Conservation (phyloP, 1,140 invertebrate genomes). For the Ditylenchus dipsaci region DNA sequence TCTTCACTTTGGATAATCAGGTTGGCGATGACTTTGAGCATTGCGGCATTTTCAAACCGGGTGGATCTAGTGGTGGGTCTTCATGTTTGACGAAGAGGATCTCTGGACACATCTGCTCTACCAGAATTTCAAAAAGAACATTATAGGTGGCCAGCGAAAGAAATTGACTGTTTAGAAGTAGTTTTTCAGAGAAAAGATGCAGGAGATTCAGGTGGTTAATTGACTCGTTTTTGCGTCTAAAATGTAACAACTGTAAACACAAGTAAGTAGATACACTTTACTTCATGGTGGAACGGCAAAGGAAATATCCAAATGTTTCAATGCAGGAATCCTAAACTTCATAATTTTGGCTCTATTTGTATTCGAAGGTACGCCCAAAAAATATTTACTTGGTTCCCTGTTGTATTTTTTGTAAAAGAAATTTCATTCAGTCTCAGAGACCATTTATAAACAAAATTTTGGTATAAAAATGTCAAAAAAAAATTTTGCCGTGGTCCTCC, state of each 20-base stretch:
- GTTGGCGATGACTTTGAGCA: conserved; percentile 85
- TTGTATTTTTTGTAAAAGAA: no score
- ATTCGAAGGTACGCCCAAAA: no score
- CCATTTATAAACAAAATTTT: no score
- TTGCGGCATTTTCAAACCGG: conserved; percentile 95
- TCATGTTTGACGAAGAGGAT: conserved; percentile 66
- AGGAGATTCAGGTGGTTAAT: conserved; percentile 98
- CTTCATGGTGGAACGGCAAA: conserved; percentile 90
- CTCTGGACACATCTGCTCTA: conserved; percentile 89
- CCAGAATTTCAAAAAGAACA: conserved; percentile 92
- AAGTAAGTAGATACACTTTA: conserved; percentile 61
- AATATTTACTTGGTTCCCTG: no score
- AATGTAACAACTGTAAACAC: conserved; percentile 28
- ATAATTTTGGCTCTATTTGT: background rate
- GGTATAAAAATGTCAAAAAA: no score
- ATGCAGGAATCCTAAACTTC: conserved; percentile 72
- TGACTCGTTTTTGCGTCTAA: conserved; percentile 89
- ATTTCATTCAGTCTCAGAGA: no score
- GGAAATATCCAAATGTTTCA: conserved; percentile 90
- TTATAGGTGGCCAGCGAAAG: conserved; percentile 90
- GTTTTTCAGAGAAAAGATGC: conserved; percentile 83
- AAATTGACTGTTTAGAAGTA: conserved; percentile 74
- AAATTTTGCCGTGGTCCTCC: no score
- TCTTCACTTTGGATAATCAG: conserved; percentile 91
- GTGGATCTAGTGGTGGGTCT: conserved; percentile 84